Conservation (phyloP, 2,113 vertebrate genomes). For the Mesembrinibis cayennensis region DNA sequence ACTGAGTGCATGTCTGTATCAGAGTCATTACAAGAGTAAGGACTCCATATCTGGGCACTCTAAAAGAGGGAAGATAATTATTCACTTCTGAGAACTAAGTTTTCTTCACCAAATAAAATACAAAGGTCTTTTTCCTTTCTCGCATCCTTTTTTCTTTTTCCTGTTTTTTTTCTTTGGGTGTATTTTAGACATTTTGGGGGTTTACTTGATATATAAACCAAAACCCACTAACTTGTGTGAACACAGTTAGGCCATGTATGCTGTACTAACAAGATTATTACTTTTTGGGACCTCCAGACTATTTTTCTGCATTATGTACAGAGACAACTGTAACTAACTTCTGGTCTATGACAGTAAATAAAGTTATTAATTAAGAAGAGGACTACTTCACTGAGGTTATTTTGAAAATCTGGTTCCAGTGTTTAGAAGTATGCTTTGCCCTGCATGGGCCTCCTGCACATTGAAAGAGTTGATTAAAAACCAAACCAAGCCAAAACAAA, state of each 20-base stretch:
- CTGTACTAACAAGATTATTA: not conserved
- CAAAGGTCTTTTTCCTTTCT: not conserved
- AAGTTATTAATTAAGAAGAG: not conserved
- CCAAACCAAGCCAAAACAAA: rapidly evolving
- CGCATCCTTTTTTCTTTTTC: not conserved
- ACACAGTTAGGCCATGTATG: not conserved
- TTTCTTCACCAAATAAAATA: not conserved
- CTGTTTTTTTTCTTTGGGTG: not conserved
- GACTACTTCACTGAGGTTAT: not conserved
- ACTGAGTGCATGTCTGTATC: not conserved
- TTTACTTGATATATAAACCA: not conserved
- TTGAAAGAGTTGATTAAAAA: not conserved
- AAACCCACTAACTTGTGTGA: not conserved
- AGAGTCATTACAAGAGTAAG: not conserved
- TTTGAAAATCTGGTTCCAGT: not conserved
- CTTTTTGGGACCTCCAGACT: not conserved
- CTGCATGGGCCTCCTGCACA: not conserved
- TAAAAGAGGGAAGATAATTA: not conserved
- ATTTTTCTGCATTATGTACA: not conserved
- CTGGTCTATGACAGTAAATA: not conserved
- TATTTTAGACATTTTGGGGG: not conserved
- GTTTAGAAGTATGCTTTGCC: not conserved
- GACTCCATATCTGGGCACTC: not conserved
- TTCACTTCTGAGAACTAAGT: not conserved
- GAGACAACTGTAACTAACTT: not conserved